Evolutionary conservation across 2,113 vertebrate species (phyloP).

Genomic region (Tiliqua scincoides): DNA sequence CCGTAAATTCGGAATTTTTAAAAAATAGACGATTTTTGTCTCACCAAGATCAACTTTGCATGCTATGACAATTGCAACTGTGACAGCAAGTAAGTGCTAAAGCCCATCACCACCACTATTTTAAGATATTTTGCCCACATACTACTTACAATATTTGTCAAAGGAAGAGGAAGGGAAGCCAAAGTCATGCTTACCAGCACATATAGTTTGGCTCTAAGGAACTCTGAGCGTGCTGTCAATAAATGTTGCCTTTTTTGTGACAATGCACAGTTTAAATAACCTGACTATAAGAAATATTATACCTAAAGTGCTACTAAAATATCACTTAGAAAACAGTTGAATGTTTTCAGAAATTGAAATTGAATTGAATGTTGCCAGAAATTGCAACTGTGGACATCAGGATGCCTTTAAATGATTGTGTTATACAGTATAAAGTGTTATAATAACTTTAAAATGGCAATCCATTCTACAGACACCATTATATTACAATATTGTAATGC

Average conservation of each 20-base stretch:
- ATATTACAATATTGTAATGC: too few species aligned
- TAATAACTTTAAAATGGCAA: too few species aligned
- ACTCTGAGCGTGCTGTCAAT: background rate
- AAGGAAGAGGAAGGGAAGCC: too few species aligned
- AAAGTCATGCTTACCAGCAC: too few species aligned
- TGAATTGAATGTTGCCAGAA: slow-evolving; percentile 16
- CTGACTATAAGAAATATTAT: slow-evolving; percentile 38
- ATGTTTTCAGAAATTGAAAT: slow-evolving; percentile 35
- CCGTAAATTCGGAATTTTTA: slow-evolving; percentile 43
- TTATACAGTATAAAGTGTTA: too few species aligned
- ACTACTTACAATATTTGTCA: too few species aligned
- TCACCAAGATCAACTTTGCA: slow-evolving; percentile 1
- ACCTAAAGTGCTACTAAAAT: slow-evolving; percentile 7
- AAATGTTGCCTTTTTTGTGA: slow-evolving; percentile 44
- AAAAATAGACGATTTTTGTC: slow-evolving; percentile 37
- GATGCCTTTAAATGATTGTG: background rate
- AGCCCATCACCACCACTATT: background rate
- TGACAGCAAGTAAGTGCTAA: background rate
- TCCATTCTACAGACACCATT: too few species aligned
- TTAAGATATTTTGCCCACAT: too few species aligned
- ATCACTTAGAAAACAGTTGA: slow-evolving; percentile 27
- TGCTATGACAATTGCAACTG: background rate
- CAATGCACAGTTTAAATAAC: slow-evolving; percentile 47
- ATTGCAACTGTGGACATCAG: slow-evolving; percentile 15
- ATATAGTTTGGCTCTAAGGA: slow-evolving; percentile 9